Conservation (phyloP, 1,140 invertebrate species). For the Neuroterus valhalla region DNA sequence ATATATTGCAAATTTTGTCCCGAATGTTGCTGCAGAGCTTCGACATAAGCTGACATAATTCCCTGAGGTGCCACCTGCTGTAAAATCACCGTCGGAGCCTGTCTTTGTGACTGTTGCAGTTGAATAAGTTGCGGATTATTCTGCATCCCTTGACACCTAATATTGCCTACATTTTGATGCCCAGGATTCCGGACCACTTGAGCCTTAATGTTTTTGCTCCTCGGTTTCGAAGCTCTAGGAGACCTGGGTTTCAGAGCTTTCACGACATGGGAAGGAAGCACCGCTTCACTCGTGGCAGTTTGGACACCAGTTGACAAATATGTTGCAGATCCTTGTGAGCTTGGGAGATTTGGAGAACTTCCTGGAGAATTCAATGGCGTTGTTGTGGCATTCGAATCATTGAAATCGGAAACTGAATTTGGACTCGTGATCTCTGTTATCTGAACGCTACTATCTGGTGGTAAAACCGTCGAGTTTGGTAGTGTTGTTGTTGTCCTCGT, state of each 20-base stretch:
- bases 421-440: conserved; percentile 68
- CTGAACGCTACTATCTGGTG: conserved; percentile 65
- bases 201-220: conserved; percentile 60
- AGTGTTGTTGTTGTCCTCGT: conserved; percentile 70
- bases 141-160: conserved; percentile 64
- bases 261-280: conserved; percentile 43
- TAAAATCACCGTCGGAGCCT: conserved; percentile 79
- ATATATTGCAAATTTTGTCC: conserved; percentile 83
- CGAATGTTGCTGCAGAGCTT: conserved; percentile 80
- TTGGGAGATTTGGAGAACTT: conserved; percentile 56
- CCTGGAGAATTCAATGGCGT: conserved; percentile 47
- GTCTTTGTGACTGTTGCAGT: conserved; percentile 61
- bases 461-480: conserved; percentile 68
- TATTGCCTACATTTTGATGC: conserved; percentile 47
- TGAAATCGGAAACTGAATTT: conserved; percentile 49
- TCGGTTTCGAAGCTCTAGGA: conserved; percentile 57
- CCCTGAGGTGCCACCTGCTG: conserved; percentile 81
- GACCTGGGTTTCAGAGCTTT: conserved; percentile 62
- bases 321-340: conserved; percentile 54
- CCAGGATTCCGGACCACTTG: conserved; percentile 56
- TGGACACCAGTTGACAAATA: conserved; percentile 51
- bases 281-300: conserved; percentile 39
- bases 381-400: conserved; percentile 37
- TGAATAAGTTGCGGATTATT: conserved; percentile 66
- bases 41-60: conserved; percentile 82